Evolutionary conservation across 2,113 vertebrate genomes (phyloP).

Genomic region (Sus scrofa): T2T-Sscrofa CM000823.6:2922501-2923000

Average conservation of each 20-base stretch:
- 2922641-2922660: rapidly evolving
- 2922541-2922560: rapidly evolving
- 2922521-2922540: neutral
- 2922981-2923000: too few species aligned
- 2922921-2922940: neutral
- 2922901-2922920: rapidly evolving
- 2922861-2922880: neutral
- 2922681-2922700: neutral
- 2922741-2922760: rapidly evolving
- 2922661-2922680: neutral
- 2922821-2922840: neutral
- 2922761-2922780: rapidly evolving
- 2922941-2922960: rapidly evolving
- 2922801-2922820: neutral
- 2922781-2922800: rapidly evolving
- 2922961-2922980: neutral
- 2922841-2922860: neutral
- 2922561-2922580: neutral
- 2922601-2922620: rapidly evolving
- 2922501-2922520: neutral
- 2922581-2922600: rapidly evolving
- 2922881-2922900: rapidly evolving
- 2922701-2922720: too few species aligned
- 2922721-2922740: rapidly evolving
- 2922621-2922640: rapidly evolving